A percentile compares a stretch with the other conserved stretches of the same genome.
These are phyloP conservation scores for Staurois parvus DNA, from an alignment of 2,797 vertebrate genomes.

Conservation along the genomic window DNA sequence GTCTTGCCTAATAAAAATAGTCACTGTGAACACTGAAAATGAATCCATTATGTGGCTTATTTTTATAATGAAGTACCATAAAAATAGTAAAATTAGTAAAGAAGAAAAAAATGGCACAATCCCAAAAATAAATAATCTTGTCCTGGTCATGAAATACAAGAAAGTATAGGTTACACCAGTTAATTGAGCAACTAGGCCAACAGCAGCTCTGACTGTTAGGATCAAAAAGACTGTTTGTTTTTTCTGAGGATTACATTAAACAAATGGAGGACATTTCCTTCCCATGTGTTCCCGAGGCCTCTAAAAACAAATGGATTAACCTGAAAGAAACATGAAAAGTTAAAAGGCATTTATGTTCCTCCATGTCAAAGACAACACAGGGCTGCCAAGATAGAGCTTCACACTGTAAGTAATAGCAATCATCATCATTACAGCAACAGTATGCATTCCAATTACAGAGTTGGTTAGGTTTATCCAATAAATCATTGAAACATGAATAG, in stretches of 20 bases:
- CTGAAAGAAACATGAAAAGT: constrained; percentile 4
- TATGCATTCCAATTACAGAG: not conserved
- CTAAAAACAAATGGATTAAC: not conserved
- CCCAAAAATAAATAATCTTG: not conserved
- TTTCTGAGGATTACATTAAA: constrained; percentile 14
- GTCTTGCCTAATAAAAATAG: too few species aligned
- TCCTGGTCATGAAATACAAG: not conserved
- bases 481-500: not conserved
- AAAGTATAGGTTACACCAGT: not conserved
- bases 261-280: constrained; percentile 30
- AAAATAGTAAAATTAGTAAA: not conserved
- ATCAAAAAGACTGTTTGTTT: constrained; percentile 4
- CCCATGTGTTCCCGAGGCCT: not conserved
- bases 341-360: not conserved
- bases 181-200: not conserved
- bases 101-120: not conserved
- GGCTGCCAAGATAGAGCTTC: not conserved
- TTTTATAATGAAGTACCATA: too few species aligned
- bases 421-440: not conserved
- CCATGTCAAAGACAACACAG: not conserved
- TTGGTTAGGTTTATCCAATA: not conserved
- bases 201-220: not conserved
- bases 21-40: too few species aligned
- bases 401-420: not conserved
- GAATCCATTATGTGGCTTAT: too few species aligned